Evolutionary conservation across 1,140 invertebrate species (phyloP).

Genomic region (Temnothorax nylanderi): DNA sequence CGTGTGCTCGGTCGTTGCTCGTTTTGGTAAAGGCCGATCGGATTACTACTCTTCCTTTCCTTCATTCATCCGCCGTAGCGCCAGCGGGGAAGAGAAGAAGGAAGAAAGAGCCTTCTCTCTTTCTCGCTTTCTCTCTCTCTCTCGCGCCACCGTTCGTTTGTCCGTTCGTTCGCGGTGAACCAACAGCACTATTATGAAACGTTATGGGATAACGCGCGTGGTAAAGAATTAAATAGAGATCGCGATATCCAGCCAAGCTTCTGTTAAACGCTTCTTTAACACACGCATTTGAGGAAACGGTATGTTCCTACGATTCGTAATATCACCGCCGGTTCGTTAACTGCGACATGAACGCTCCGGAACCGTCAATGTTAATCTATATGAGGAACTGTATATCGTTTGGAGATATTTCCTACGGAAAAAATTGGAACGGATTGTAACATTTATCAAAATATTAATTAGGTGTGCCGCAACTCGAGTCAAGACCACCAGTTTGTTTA

Average conservation of each 20-base stretch:
- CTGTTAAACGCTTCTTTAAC: conserved; percentile 51
- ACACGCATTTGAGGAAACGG: conserved; percentile 2
- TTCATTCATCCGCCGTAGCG: conserved; percentile 52
- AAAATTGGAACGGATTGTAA: background rate
- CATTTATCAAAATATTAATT: background rate
- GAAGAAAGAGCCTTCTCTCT: background rate
- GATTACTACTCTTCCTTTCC: conserved; percentile 61
- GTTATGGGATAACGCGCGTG: conserved; percentile 44
- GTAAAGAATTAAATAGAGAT: conserved; percentile 49
- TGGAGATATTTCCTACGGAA: background rate
- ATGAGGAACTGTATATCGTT: background rate
- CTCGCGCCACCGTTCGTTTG: conserved; percentile 21
- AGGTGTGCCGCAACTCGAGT: background rate
- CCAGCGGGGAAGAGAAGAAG: background rate
- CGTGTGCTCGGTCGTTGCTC: conserved; percentile 37
- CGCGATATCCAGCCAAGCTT: conserved; percentile 22
- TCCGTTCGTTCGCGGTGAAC: conserved; percentile 20
- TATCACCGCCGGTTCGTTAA: conserved; percentile 14
- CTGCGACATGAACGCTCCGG: background rate
- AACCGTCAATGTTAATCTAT: background rate
- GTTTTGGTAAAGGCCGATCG: conserved; percentile 55
- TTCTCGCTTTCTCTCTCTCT: conserved; percentile 10
- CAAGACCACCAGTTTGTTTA: background rate
- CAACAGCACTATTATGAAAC: conserved; percentile 39
- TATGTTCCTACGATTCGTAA: conserved; percentile 17